Conservation (phyloP, 2,888 invertebrate species). For the Drosophila multiciliata region DNA sequence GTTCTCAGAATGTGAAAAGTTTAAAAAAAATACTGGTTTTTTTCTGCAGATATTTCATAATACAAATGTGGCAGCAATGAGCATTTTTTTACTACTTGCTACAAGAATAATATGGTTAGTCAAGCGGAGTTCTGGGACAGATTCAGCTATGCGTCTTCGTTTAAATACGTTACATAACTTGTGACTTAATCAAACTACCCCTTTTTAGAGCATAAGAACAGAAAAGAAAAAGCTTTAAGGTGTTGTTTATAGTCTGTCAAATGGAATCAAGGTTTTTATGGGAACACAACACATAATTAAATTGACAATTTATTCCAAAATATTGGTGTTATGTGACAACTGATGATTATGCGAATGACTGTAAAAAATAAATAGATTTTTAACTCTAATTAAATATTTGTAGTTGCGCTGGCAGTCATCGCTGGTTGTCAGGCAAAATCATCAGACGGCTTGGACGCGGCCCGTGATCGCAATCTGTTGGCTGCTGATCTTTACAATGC, state of each 20-base stretch:
- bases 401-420: conserved; percentile 51
- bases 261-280: conserved; percentile 34
- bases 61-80: neutral
- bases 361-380: neutral
- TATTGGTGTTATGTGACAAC: conserved; percentile 4
- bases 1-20: neutral
- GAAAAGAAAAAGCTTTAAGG: conserved; percentile 1
- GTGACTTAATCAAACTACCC: neutral
- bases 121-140: neutral
- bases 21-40: neutral
- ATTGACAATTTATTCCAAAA: conserved; percentile 32
- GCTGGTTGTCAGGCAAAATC: conserved; percentile 42
- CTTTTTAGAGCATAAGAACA: neutral
- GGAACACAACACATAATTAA: conserved; percentile 43
- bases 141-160: neutral
- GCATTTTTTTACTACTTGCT: neutral
- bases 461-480: conserved; percentile 75
- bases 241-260: conserved; percentile 26
- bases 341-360: conserved; percentile 5
- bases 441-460: conserved; percentile 39
- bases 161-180: neutral
- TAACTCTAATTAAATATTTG: conserved; percentile 3
- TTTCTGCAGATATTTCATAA: neutral
- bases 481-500: conserved; percentile 84
- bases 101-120: neutral